Evolutionary conservation across 2,113 vertebrate genomes (phyloP), one percentile per base, ranked within the genome.

Genomic region (Hydropotes inermis): DNA sequence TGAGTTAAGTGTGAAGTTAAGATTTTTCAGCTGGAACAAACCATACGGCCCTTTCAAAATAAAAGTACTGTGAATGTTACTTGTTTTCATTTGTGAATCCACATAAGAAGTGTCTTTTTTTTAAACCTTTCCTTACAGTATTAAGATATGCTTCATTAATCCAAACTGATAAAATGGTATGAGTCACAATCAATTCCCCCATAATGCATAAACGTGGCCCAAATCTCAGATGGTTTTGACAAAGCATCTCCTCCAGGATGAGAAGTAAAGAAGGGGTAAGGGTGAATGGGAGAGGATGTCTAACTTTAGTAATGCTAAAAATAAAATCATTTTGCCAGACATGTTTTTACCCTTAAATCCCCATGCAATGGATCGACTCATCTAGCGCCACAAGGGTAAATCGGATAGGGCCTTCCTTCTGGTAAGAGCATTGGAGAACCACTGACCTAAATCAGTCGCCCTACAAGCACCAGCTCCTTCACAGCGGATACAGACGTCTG

Each of bases 1-100:
- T 57, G n/a, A 97, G 60, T 89, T 57, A 94, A 91, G 76, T 60
- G 76, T 93, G 91, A 97, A 97, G 50, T 85, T 85, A 74, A 86
- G n/a, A 92, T 83, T 94, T 93, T 83, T 86, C 86, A 88, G 67
- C 60, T 87, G 94, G 86, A 96, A 54, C 83, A 64, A 96, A 91
- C 54, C 76, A 93, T 23, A n/a, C 12, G 5, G 16, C 61, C n/a
- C 23, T 85, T 94, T 95, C 76, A 79, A 61, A 96, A 58, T 58
- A 57, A 78, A 93, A 96, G 76, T 57, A 52, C 54, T 30, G 28
- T 60, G 54, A 60, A 43, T 60, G 52, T 19, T 55, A 58, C 70
- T 91, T 55, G 55, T 43, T 43, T 88, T 89, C 60, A 23, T 19
- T 70, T 25, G 64, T 10, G 36, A 82, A 36, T 82, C 52, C 54